These are phyloP conservation scores for Drosophila eugracilis DNA, from an alignment of 1,140 invertebrate species.

Conservation along the genomic window DNA sequence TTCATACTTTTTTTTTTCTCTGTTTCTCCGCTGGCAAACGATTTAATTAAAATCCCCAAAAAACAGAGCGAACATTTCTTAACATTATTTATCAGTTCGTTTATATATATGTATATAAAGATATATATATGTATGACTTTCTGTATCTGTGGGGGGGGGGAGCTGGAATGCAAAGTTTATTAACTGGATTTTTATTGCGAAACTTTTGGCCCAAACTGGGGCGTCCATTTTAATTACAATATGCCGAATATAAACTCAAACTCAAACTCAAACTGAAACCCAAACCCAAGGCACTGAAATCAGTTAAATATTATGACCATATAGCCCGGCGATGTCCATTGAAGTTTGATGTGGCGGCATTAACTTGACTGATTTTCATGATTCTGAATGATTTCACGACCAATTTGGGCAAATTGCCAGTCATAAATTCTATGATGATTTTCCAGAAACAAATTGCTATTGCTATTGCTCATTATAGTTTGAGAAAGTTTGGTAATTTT, in stretches of 20 bases:
- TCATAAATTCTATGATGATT: background rate
- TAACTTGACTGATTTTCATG: slow-evolving; percentile 1
- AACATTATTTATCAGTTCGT: slow-evolving; percentile 46
- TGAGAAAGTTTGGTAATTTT: too few relatives aligned
- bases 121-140: too few relatives aligned
- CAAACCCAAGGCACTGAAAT: too few relatives aligned
- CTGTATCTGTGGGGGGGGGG: slow-evolving; percentile 16
- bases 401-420: background rate
- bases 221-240: slow-evolving; percentile 64
- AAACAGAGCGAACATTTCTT: slow-evolving; percentile 26
- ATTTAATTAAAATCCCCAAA: slow-evolving; percentile 55
- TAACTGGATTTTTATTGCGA: slow-evolving; percentile 69
- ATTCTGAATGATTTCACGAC: background rate
- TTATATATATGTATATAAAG: too few relatives aligned
- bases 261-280: too few relatives aligned
- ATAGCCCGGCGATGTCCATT: background rate
- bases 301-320: slow-evolving; percentile 26
- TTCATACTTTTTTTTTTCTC: background rate
- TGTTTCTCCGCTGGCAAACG: slow-evolving; percentile 17
- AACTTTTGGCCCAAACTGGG: slow-evolving; percentile 36
- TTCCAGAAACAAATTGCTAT: background rate
- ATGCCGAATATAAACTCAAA: slow-evolving; percentile 18
- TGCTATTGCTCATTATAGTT: too few relatives aligned
- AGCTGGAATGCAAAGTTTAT: slow-evolving; percentile 52
- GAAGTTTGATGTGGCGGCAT: background rate